Conservation (phyloP, 1,140 invertebrate species). For the Neotoxoptera formosana region DNA sequence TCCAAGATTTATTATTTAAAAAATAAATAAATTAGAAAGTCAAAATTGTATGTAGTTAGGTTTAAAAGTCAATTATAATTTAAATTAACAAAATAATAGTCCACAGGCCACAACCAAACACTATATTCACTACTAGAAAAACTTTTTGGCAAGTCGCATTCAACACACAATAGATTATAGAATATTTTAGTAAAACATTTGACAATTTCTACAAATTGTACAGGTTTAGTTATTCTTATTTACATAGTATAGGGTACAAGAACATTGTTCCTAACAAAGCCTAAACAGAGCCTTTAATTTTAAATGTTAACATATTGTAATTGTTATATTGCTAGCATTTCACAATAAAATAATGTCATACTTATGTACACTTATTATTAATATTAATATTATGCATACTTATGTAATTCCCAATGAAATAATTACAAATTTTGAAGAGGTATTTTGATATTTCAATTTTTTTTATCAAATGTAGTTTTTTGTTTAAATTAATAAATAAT, state of each 20-base stretch:
- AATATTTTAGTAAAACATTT: not conserved
- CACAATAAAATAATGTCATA: not conserved
- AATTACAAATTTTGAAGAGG: not conserved
- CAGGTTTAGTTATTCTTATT: not conserved
- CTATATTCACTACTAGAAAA: not conserved
- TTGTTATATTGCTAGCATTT: not conserved
- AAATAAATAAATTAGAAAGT: too few relatives aligned
- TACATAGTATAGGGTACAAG: not conserved
- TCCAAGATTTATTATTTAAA: not conserved
- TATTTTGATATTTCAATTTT: not conserved
- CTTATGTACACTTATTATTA: not conserved
- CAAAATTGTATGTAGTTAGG: too few relatives aligned
- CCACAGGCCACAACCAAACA: not conserved
- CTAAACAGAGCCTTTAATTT: not conserved
- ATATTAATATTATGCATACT: too few relatives aligned
- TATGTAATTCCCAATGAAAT: not conserved
- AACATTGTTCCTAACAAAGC: not conserved
- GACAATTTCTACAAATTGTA: not conserved
- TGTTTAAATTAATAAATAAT: too few relatives aligned
- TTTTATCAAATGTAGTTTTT: too few relatives aligned
- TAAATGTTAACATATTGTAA: not conserved
- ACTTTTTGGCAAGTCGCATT: not conserved
- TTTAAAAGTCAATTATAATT: too few relatives aligned
- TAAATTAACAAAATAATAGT: not conserved
- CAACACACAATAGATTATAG: not conserved